Evolutionary conservation across 2,113 vertebrate genomes (phyloP).

Genomic region (human): GRCh38 chr6:39598001-39598500

Average conservation of each 20-base stretch:
- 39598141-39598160: too few relatives aligned
- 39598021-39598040: too few relatives aligned
- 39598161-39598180: too few relatives aligned
- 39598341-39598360: neutral
- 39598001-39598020: too few relatives aligned
- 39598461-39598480: neutral
- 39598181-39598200: too few relatives aligned
- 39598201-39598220: neutral
- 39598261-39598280: neutral
- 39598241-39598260: slow-evolving; percentile 7
- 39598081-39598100: too few relatives aligned
- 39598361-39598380: neutral
- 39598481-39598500: neutral
- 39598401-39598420: neutral
- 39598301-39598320: neutral
- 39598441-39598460: neutral
- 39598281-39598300: neutral
- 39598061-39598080: too few relatives aligned
- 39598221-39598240: neutral
- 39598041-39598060: too few relatives aligned
- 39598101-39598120: too few relatives aligned
- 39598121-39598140: too few relatives aligned
- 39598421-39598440: neutral
- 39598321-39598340: neutral
- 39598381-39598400: neutral